Conservation (phyloP, 2,797 vertebrate genomes). For the Xiphorhynchus erythropygius region DNA sequence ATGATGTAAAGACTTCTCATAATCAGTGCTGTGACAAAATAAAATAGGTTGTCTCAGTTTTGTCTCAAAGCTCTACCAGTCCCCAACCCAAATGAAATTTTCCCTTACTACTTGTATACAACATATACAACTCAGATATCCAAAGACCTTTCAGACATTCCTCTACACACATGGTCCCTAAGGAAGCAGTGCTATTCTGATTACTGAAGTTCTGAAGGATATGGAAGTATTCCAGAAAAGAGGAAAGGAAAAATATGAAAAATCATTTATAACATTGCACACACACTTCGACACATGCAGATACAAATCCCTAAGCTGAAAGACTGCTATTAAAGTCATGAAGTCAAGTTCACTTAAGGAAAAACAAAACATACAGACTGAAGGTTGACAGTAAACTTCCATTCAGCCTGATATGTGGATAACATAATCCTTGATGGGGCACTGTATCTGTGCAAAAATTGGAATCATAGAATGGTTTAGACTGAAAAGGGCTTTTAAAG, state of each 20-base stretch:
- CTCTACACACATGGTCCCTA: neutral
- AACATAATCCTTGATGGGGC: neutral
- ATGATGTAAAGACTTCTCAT: neutral
- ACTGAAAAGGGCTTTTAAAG: neutral
- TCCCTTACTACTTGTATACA: neutral
- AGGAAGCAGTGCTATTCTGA: neutral
- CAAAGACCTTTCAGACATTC: neutral
- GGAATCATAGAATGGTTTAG: neutral
- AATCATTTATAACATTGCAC: neutral
- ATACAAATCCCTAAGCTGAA: neutral
- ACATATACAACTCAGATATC: neutral
- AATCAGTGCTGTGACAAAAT: neutral
- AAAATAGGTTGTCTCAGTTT: neutral
- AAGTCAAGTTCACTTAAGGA: neutral
- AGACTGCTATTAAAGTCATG: neutral
- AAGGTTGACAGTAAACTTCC: neutral
- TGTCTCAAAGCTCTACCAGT: neutral
- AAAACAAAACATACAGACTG: neutral
- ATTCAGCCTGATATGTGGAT: neutral
- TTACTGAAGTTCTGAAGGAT: neutral
- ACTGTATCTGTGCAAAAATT: neutral
- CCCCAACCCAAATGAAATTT: neutral
- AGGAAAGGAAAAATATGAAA: neutral
- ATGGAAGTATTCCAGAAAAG: neutral
- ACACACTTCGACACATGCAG: neutral